These are phyloP conservation scores for Scaeva pyrastri DNA, from an alignment of 2,888 invertebrate species.

Conservation along the genomic window DNA sequence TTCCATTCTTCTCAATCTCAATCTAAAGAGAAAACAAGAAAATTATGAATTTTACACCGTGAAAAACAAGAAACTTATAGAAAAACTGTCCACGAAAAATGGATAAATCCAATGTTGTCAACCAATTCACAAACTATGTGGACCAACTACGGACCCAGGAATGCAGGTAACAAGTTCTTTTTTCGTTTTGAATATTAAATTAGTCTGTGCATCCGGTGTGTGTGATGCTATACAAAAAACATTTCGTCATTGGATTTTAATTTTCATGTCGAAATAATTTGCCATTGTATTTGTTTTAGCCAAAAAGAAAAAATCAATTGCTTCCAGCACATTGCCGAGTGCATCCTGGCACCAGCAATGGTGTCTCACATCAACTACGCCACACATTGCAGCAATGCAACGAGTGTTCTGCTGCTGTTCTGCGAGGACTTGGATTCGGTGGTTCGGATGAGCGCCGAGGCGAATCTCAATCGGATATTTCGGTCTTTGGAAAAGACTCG, in stretches of 20 bases:
- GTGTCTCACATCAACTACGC: conserved; percentile 86
- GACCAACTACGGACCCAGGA: conserved; percentile 83
- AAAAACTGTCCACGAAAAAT: conserved; percentile 68
- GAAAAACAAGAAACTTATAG: conserved; percentile 8
- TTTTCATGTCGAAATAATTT: neutral
- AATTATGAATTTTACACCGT: conserved; percentile 53
- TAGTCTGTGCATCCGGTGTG: conserved; percentile 55
- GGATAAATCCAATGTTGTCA: conserved; percentile 80
- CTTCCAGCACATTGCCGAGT: conserved; percentile 90
- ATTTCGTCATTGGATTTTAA: conserved; percentile 36
- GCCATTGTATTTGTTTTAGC: conserved; percentile 82
- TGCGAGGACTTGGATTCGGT: conserved; percentile 92
- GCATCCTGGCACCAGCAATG: conserved; percentile 85
- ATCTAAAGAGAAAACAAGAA: neutral
- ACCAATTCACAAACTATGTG: conserved; percentile 81
- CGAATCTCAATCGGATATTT: conserved; percentile 91
- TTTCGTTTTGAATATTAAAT: conserved; percentile 10
- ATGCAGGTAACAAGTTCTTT: conserved; percentile 81
- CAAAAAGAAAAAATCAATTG: conserved; percentile 91
- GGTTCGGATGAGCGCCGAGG: conserved; percentile 91
- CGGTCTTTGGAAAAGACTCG: conserved; percentile 88
- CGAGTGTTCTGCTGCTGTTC: conserved; percentile 88
- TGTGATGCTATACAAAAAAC: neutral
- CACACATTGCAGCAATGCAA: conserved; percentile 88
- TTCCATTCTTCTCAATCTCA: neutral